These are phyloP conservation scores for Nectonema munidae DNA, from an alignment of 2,888 invertebrate genomes.

Conservation along the genomic window DNA sequence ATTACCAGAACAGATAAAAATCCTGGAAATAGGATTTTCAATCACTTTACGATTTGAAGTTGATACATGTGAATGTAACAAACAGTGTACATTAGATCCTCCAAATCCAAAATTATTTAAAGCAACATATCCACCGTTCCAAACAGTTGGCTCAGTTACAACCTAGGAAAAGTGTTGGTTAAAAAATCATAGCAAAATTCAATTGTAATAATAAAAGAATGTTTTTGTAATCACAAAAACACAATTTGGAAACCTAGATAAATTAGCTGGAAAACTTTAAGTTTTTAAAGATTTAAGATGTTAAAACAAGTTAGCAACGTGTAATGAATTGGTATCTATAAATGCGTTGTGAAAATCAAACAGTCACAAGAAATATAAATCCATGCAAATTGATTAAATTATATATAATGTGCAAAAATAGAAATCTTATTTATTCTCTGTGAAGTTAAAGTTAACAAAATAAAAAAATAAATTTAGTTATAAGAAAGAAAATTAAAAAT, in stretches of 20 bases:
- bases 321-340: no score
- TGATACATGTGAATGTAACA: slow-evolving; percentile 18
- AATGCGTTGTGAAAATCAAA: no score
- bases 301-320: no score
- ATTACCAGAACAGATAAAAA: slow-evolving; percentile 6
- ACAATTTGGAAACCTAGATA: no score
- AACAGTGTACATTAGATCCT: slow-evolving; percentile 30
- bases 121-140: slow-evolving; percentile 61
- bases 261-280: no score
- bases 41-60: no score
- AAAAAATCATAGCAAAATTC: background rate
- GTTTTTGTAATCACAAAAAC: no score
- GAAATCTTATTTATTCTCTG: background rate
- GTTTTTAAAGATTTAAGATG: no score
- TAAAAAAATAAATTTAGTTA: background rate
- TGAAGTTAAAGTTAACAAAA: background rate
- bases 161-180: slow-evolving; percentile 27
- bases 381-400: no score
- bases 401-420: no score
- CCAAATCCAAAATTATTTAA: slow-evolving; percentile 94
- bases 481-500: background rate
- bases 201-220: no score
- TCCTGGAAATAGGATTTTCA: background rate
- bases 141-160: slow-evolving; percentile 43
- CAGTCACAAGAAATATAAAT: no score